A percentile compares a stretch with the other conserved stretches of the same genome.
Conservation (phyloP, 2,797 vertebrate genomes). For the Acropternis orthonyx region DNA sequence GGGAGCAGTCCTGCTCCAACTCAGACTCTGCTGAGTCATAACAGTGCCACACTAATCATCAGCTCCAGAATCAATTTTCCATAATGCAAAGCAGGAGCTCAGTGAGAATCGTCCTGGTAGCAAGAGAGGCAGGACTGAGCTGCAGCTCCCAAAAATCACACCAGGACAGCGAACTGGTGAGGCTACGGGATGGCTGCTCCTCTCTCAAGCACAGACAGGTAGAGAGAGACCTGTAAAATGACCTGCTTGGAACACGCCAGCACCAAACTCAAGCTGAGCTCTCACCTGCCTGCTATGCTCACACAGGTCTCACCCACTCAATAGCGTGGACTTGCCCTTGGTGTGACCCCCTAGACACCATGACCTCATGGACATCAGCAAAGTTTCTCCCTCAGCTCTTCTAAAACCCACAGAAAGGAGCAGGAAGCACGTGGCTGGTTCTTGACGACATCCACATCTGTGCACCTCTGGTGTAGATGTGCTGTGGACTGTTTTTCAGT, state of each 20-base stretch:
- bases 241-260: neutral
- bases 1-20: slow-evolving; percentile 23
- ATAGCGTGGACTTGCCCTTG: neutral
- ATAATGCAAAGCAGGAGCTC: slow-evolving; percentile 20
- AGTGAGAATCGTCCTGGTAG: neutral
- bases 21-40: slow-evolving; percentile 48
- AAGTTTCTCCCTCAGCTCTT: neutral
- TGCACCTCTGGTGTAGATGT: neutral
- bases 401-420: neutral
- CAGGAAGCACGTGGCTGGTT: neutral
- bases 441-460: neutral
- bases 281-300: neutral
- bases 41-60: neutral
- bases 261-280: neutral
- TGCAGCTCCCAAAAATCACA: neutral
- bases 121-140: neutral
- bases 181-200: neutral
- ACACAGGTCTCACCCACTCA: neutral
- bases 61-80: slow-evolving; percentile 34
- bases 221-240: neutral
- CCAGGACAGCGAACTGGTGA: neutral
- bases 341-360: neutral
- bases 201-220: neutral
- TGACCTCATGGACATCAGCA: neutral
- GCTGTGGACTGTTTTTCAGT: neutral